Conservation (phyloP, 2,113 vertebrate genomes). For the Menura novaehollandiae region DNA sequence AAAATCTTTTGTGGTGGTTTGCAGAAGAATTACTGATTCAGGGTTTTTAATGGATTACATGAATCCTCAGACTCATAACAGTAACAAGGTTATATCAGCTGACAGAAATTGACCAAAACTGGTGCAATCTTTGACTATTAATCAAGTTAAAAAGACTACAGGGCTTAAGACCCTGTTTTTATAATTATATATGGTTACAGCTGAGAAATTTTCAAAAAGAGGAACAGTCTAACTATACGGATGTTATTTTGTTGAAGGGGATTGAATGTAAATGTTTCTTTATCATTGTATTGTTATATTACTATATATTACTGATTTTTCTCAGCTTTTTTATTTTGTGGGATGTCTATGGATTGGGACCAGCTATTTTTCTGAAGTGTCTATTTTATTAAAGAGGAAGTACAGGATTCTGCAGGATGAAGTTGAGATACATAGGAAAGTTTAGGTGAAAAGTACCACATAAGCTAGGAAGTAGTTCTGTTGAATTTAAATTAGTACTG, state of each 20-base stretch:
- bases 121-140: background rate
- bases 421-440: background rate
- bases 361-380: background rate
- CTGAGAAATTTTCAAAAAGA: background rate
- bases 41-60: background rate
- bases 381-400: background rate
- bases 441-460: background rate
- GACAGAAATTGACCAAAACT: background rate
- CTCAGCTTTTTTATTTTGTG: background rate
- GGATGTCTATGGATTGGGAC: accelerated
- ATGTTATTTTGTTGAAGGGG: background rate
- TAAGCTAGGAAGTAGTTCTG: background rate
- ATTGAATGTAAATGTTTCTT: background rate
- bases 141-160: background rate
- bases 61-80: background rate
- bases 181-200: background rate
- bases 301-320: background rate
- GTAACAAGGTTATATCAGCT: background rate
- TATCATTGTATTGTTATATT: background rate
- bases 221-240: accelerated
- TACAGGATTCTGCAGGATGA: background rate
- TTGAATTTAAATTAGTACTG: background rate
- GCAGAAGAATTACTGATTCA: background rate
- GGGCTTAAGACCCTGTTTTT: background rate
- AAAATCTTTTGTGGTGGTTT: background rate